Evolutionary conservation across 2,888 invertebrate genomes (phyloP), one percentile per base, ranked within the genome.

Genomic region (Chymomyza procnemis): DNA sequence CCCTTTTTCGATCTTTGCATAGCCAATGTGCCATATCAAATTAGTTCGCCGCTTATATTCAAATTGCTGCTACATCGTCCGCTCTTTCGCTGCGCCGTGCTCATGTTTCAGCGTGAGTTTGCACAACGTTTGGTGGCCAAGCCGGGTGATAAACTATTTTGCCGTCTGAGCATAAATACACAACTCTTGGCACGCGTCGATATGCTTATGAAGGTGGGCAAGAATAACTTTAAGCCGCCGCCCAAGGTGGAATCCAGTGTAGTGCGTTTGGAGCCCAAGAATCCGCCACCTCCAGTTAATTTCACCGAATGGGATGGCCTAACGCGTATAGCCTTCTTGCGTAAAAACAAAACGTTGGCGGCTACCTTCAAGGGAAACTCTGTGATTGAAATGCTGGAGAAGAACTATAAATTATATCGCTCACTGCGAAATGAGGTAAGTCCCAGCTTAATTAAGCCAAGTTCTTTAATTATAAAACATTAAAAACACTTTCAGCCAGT

Each of bases 91-190:
- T 99, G 98, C 93, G 99, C 99, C 18, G 95, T 99, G 4, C 92
- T 99, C 9, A 99, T 99, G 99, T 99, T 99, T 89, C 99, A 99
- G 92, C 94, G 96, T 85, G 99, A 99, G 92, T 99, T 99, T 92
- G 99, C 99, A 1, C 96, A 99, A 87, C 93, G 99, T 88, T 92
- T 99, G 63, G 97, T 98, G 1, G 99, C 99, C 0, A 96, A 97
- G 90, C 97, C 99, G 14, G 99, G 99, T 1, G 99, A 99, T 87
- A 99, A 99, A 91, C 92, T 98, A 9, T 99, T 97, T 89, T 99
- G 99, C 90, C 94, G 99, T 64, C 92, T 99, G 34, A 99, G 99
- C 63, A 95, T 99, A 60, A 99, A 99, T 88, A 98, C 98, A 34
- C 99, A 99, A 88, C 92, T 99, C 18, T 92, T 99, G 73, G 97